These are phyloP conservation scores for Erpornis zantholeuca DNA, from an alignment of 2,113 vertebrate genomes.

Conservation along the genomic window DNA sequence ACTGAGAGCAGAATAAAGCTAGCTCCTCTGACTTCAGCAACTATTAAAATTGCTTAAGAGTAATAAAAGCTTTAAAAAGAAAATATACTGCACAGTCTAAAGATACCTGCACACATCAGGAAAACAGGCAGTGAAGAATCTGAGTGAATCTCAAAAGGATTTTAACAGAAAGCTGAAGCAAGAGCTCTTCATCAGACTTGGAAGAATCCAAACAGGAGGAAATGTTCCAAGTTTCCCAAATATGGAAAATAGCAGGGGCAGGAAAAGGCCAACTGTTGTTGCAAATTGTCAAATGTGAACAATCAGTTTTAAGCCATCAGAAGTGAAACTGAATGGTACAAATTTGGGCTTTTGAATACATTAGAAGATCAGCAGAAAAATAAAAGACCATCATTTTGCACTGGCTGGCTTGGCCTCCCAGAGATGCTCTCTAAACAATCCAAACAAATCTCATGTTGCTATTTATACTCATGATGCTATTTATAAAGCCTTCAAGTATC, in stretches of 20 bases:
- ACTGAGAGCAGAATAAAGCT: not conserved
- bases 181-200: not conserved
- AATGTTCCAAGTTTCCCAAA: not conserved
- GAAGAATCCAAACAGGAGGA: not conserved
- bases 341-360: not conserved
- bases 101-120: not conserved
- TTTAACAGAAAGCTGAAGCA: not conserved
- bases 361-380: not conserved
- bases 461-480: not conserved
- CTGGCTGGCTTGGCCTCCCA: not conserved
- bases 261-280: not conserved
- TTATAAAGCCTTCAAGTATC: not conserved
- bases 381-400: not conserved
- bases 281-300: not conserved
- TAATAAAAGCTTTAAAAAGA: not conserved
- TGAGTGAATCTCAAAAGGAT: not conserved
- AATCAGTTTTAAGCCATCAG: not conserved
- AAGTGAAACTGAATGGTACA: not conserved
- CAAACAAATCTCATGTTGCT: not conserved
- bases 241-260: fast-evolving
- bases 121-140: not conserved
- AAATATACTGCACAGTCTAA: not conserved
- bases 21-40: not conserved
- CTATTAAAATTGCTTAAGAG: not conserved
- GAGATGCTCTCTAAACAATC: not conserved